Percentiles rank a stretch among this genome's conserved stretches.
Conservation (phyloP, 2,113 vertebrate genomes). For the Sebastes fasciatus region DNA sequence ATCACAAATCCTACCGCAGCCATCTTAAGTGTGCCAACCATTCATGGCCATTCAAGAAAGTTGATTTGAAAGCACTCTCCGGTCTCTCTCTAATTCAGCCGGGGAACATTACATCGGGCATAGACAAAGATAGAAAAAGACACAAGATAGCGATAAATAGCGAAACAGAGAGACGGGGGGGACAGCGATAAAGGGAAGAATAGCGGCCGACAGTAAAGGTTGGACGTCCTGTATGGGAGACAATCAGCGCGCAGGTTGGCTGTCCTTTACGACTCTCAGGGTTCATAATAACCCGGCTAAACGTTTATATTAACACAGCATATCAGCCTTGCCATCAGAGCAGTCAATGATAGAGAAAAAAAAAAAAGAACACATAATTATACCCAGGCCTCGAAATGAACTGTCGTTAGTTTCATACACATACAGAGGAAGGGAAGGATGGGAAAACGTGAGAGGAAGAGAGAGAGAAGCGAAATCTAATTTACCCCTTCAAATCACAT, state of each 20-base stretch:
- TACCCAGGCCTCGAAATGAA: conserved; percentile 83
- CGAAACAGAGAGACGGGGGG: conserved; percentile 40
- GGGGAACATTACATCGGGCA: conserved; percentile 51
- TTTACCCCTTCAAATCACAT: conserved; percentile 88
- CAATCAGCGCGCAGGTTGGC: conserved; percentile 77
- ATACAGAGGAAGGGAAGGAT: conserved; percentile 63
- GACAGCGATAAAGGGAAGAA: conserved; percentile 64
- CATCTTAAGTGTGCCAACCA: conserved; percentile 49
- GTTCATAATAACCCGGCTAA: conserved; percentile 86
- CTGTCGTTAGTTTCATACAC: conserved; percentile 85
- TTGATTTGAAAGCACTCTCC: conserved; percentile 62
- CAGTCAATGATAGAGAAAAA: conserved; percentile 83
- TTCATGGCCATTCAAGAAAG: conserved; percentile 55
- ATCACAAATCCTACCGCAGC: conserved; percentile 37
- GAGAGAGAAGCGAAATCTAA: conserved; percentile 83
- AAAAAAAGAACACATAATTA: conserved; percentile 83
- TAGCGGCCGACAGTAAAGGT: conserved; percentile 53
- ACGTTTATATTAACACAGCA: conserved; percentile 87
- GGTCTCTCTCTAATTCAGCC: conserved; percentile 55
- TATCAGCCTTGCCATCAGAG: conserved; percentile 84
- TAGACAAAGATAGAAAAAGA: conserved; percentile 59
- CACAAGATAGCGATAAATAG: conserved; percentile 66
- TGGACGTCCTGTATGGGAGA: conserved; percentile 70
- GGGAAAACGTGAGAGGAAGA: conserved; percentile 66
- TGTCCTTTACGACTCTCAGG: conserved; percentile 81